Evolutionary conservation across 92 coral and sea anemone species (phyloP).

Genomic region (Porites evermanni): DNA sequence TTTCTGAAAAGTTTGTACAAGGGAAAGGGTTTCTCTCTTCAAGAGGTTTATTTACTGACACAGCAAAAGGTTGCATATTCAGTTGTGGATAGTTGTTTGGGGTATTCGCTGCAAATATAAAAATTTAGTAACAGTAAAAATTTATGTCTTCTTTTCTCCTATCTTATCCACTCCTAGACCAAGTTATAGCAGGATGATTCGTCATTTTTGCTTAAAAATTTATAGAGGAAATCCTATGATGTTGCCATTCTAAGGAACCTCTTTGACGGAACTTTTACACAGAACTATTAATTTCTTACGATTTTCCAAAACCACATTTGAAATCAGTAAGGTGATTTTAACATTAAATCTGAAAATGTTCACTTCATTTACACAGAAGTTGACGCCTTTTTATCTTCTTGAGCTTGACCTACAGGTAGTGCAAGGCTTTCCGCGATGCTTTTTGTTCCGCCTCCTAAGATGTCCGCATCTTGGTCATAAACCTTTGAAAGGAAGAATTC

Average conservation of each 20-base stretch:
- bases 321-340: too few relatives aligned
- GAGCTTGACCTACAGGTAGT: background rate
- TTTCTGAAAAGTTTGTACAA: too few relatives aligned
- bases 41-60: background rate
- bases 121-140: background rate
- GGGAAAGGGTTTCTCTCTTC: too few relatives aligned
- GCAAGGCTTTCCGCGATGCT: slow-evolving; percentile 38
- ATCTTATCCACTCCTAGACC: too few relatives aligned
- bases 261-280: too few relatives aligned
- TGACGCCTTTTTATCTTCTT: background rate
- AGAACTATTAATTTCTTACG: too few relatives aligned
- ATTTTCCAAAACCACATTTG: too few relatives aligned
- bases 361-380: slow-evolving; percentile 7
- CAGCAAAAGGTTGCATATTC: slow-evolving; percentile 3
- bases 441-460: slow-evolving; percentile 56
- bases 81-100: slow-evolving; percentile 1
- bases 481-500: slow-evolving; percentile 64
- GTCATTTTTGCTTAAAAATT: too few relatives aligned
- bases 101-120: slow-evolving; percentile 7
- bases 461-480: slow-evolving; percentile 57
- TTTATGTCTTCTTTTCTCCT: background rate
- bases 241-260: too few relatives aligned
- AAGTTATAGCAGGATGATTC: too few relatives aligned
- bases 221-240: too few relatives aligned
- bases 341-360: background rate